A percentile compares a stretch with the other conserved stretches of the same genome.
Evolutionary conservation across 1,140 invertebrate species (phyloP).

Genomic region (Metopolophium dirhodum): DNA sequence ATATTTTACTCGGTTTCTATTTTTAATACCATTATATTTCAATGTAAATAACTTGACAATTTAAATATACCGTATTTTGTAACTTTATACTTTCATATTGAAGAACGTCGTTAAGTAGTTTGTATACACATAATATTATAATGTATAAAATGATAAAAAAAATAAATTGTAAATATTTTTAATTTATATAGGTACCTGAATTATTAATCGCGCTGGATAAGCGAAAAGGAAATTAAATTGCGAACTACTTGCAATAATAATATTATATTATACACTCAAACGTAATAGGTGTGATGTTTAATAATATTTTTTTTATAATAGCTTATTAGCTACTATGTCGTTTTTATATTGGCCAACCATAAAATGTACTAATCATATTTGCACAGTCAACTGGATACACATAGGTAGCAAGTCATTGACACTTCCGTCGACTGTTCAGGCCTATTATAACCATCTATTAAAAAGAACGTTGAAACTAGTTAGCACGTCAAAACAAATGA

Average conservation of each 20-base stretch:
- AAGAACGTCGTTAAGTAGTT: neutral
- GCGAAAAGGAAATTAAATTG: neutral
- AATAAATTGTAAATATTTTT: no score
- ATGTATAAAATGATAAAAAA: neutral
- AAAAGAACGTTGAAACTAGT: neutral
- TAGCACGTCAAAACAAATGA: neutral
- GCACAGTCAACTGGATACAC: neutral
- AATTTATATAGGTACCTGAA: neutral
- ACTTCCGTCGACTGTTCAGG: neutral
- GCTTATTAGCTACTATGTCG: neutral
- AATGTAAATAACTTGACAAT: neutral
- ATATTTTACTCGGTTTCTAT: neutral
- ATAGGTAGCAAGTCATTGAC: neutral
- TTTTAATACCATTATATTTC: neutral
- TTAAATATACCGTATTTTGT: neutral
- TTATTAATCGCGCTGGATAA: neutral
- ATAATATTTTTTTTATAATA: neutral
- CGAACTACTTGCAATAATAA: neutral
- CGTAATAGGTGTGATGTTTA: neutral
- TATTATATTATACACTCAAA: neutral
- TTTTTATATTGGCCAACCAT: neutral
- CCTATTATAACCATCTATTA: neutral
- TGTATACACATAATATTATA: neutral
- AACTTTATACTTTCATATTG: neutral
- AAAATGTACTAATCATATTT: neutral